Percentiles rank a stretch among this genome's conserved stretches.
These are phyloP conservation scores for Pangasius macronema DNA, from an alignment of 2,797 vertebrate species.

Conservation along the genomic window DNA sequence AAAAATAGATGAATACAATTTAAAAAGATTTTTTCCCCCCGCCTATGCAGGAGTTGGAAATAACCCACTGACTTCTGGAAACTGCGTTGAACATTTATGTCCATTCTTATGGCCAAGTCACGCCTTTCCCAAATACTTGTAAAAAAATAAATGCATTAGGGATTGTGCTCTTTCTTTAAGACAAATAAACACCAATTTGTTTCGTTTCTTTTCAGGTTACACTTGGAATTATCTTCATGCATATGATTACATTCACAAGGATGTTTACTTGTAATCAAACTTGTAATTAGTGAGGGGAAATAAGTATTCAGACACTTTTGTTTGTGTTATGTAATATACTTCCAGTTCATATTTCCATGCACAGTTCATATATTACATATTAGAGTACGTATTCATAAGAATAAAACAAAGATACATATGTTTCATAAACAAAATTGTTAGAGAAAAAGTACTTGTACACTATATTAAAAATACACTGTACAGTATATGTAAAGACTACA, in stretches of 20 bases:
- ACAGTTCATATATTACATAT: background rate
- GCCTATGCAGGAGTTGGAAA: background rate
- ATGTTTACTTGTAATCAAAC: background rate
- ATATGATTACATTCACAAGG: background rate
- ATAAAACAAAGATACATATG: background rate
- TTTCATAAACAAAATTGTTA: background rate
- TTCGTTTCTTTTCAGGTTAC: background rate
- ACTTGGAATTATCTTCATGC: background rate
- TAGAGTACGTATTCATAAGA: background rate
- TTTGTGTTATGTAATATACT: background rate
- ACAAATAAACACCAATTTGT: background rate
- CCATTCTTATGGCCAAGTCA: background rate
- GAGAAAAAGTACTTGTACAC: background rate
- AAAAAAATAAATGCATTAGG: background rate
- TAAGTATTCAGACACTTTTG: background rate
- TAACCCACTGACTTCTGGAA: conserved; percentile 5
- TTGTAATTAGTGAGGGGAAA: background rate
- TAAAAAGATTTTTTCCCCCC: background rate
- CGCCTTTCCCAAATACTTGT: background rate
- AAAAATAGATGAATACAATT: background rate
- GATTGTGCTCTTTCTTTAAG: too few species aligned
- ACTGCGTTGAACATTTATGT: background rate
- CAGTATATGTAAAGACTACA: background rate
- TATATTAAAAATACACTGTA: background rate
- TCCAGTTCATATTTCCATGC: background rate